Base-by-base conservation (phyloP, 2,888 invertebrate species). In the Hylaea fasciaria region DNA sequence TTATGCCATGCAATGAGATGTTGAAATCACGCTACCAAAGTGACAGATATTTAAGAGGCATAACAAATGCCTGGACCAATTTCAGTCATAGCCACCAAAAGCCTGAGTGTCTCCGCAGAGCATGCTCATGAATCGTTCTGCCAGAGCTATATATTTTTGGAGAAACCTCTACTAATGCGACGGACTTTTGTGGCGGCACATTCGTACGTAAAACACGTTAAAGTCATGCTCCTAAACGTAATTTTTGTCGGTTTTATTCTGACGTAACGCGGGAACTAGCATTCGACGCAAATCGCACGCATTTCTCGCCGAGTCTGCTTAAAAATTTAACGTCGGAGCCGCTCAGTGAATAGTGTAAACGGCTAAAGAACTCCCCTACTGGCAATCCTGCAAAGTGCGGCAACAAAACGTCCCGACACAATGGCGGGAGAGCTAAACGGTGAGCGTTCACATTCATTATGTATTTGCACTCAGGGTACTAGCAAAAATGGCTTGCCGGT, bases 371-470 rank as follows among this genome's bases (percentile, higher is more conserved):
- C 76, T 81, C 81, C 81, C 81, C 70, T 68, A 76, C 65, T 74
- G 77, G 77, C 76, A 80, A 80, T 77, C 75, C 72, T 71, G 70
- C 76, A 76, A 77, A 78, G 76, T 77, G 77, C 72, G 77, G 74
- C 76, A 73, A 77, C 77, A 77, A 77, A 78, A 78, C 78, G 81
- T 81, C 79, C 22, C 76, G 82, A 77, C 70, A 78, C 87, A 86
- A 83, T 83, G 76, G 80, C 74, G 80, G 45, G 63, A 66, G 65
- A 80, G 78, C 77, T 81, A 83, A 87, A 81, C 84, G 86, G 71
- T 80, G 73, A 77, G 58, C 77, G 80, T 75, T 78, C 82, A 84
- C 89, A 87, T 91, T 90, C 90, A 91, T 91, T 90, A 91, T 91
- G 89, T 90, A 91, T 90, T 86, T 87, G 82, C 82, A 78, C 74